Evolutionary conservation across 2,113 vertebrate genomes (phyloP), one percentile per base, ranked within the genome.

Genomic region (Xiphophorus hellerii): DNA sequence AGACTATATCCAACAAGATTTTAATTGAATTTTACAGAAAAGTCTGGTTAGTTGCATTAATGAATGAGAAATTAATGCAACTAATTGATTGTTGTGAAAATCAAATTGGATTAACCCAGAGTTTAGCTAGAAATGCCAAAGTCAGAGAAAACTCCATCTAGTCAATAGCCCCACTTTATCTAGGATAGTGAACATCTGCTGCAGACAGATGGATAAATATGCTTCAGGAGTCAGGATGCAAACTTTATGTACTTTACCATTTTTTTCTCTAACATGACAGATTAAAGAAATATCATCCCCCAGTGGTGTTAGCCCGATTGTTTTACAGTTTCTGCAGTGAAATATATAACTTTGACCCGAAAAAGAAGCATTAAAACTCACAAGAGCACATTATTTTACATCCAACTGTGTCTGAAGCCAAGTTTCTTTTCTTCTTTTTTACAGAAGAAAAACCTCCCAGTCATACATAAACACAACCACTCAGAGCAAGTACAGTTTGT

Each of bases 391-490:
- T 71, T 44, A 22, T 62, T 83, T 84, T 80, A 79, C 69, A 71
- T 80, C 61, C 66, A 35, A 17, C 78, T 71, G 3, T 61, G 63
- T 82, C 71, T 1, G 15, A 75, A 76, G 76, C 77, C 82, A 85
- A 82, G 75, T 73, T 82, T 79, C 64, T 44, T 78, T 31, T 61
- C 82, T 17, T 13, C 64, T 9, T 30, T 61, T 81, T 74, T 58
- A 66, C 54, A 65, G 54, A 70, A 31, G 25, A 62, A 68, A 78
- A 60, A 69, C 71, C 67, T 71, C 27, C 37, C 66, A 71, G 69
- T 67, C 63, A 63, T 61, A 64, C 73, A 87, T 71, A 86, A 78
- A 86, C 84, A 85, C 33, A 80, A 54, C 80, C 58, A n/a, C 48
- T 67, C 39, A 61, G 39, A 77, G 63, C 62, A 35, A 66, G 51